Conservation (phyloP, 1,140 invertebrate genomes). For the Archivesica marissinica region DNA sequence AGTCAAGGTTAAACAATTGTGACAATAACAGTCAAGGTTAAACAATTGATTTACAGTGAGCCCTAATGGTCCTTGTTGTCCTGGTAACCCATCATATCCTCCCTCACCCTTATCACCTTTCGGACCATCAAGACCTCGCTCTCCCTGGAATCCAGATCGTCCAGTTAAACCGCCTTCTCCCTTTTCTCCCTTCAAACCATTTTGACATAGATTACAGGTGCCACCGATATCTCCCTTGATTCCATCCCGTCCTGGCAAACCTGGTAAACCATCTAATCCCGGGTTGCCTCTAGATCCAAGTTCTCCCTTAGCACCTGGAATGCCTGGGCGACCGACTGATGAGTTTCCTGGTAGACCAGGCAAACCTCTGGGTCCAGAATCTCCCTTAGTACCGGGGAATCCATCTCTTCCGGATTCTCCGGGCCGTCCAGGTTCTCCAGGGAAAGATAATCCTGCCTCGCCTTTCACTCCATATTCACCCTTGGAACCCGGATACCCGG, state of each 20-base stretch:
- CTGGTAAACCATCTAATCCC: slow-evolving; percentile 74
- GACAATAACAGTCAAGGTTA: too few species aligned
- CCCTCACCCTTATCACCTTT: slow-evolving; percentile 75
- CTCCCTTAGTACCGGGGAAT: slow-evolving; percentile 68
- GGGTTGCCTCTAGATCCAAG: slow-evolving; percentile 61
- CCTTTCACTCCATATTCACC: slow-evolving; percentile 72
- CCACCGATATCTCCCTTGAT: slow-evolving; percentile 67
- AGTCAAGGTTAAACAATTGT: too few species aligned
- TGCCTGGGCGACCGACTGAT: slow-evolving; percentile 52
- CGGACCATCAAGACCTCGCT: slow-evolving; percentile 64
- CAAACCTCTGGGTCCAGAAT: slow-evolving; percentile 62
- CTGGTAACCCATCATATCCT: slow-evolving; percentile 70
- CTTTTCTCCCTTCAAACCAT: slow-evolving; percentile 86
- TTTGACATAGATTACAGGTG: slow-evolving; percentile 61
- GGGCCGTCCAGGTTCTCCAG: slow-evolving; percentile 61
- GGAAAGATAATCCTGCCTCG: slow-evolving; percentile 68
- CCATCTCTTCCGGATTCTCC: slow-evolving; percentile 64
- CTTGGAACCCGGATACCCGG: slow-evolving; percentile 74
- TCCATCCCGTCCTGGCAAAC: slow-evolving; percentile 65
- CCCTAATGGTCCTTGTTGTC: slow-evolving; percentile 50
- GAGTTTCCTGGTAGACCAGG: slow-evolving; percentile 68
- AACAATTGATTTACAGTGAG: slow-evolving; percentile 38
- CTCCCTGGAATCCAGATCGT: slow-evolving; percentile 48
- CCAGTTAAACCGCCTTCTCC: slow-evolving; percentile 84
- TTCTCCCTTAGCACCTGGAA: slow-evolving; percentile 69